phyloP scores from a whole-genome alignment of 2,888 invertebrate species.

The Andrena chrysosceles region DNA sequence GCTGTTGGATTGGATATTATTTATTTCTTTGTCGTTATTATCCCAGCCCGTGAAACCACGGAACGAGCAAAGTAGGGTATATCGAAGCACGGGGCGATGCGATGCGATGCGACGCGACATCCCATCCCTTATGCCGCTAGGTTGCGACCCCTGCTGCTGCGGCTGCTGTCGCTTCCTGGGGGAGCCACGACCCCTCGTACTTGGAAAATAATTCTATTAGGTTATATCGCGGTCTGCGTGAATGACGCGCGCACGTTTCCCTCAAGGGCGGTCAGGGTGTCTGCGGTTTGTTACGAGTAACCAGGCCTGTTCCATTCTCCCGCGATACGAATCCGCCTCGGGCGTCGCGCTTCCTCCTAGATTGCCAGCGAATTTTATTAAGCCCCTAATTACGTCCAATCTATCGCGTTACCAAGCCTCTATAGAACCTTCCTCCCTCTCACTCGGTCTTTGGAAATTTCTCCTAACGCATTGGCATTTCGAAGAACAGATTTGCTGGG shows the following conservation, averaged over 20 bases:
- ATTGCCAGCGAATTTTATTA: conserved; percentile 68
- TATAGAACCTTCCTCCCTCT: conserved; percentile 12
- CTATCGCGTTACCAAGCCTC: conserved; percentile 60
- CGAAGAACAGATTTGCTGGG: neutral
- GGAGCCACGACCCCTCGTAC: conserved; percentile 75
- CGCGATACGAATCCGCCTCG: conserved; percentile 53
- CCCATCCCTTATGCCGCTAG: conserved; percentile 56
- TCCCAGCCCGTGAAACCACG: conserved; percentile 36
- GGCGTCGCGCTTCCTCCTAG: conserved; percentile 57
- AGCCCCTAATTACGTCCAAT: conserved; percentile 68
- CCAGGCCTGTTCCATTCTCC: conserved; percentile 45
- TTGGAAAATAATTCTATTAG: conserved; percentile 83
- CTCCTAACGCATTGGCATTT: neutral
- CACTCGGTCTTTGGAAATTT: neutral
- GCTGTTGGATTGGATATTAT: conserved; percentile 14
- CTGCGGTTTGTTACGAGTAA: conserved; percentile 65
- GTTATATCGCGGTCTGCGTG: conserved; percentile 77
- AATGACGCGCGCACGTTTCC: conserved; percentile 68
- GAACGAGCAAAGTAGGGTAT: conserved; percentile 47
- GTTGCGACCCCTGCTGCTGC: conserved; percentile 62
- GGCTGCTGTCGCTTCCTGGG: conserved; percentile 64
- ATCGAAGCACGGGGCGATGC: conserved; percentile 26
- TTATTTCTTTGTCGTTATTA: conserved; percentile 34
- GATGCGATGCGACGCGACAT: conserved; percentile 20
- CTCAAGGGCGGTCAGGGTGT: conserved; percentile 66